Conservation (phyloP, 2,888 invertebrate genomes). For the Lomographa bimaculata region DNA sequence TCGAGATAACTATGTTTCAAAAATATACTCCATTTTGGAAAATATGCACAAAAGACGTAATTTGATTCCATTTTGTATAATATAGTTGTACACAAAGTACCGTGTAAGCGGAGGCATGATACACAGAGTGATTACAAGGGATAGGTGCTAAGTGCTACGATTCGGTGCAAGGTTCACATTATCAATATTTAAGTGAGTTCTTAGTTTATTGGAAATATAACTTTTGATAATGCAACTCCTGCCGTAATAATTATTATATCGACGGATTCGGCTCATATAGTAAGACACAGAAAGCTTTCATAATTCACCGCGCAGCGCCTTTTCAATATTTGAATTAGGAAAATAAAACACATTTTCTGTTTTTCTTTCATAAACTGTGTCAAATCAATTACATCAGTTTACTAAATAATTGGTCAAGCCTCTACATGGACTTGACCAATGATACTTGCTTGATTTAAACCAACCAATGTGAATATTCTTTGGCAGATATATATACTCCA, state of each 20-base stretch:
- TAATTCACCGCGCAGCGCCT: too few relatives aligned
- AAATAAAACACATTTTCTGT: too few relatives aligned
- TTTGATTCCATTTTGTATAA: slow-evolving; percentile 44
- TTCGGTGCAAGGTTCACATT: slow-evolving; percentile 23
- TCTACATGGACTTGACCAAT: too few relatives aligned
- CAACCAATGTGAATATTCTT: too few relatives aligned
- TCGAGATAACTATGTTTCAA: slow-evolving; percentile 57
- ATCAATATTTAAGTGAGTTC: slow-evolving; percentile 24
- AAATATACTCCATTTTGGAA: slow-evolving; percentile 72
- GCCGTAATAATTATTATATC: slow-evolving; percentile 23
- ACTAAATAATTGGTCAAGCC: too few relatives aligned
- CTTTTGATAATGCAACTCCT: slow-evolving; percentile 11
- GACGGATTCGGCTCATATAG: slow-evolving; percentile 23
- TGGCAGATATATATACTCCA: too few relatives aligned
- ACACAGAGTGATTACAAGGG: slow-evolving; percentile 22
- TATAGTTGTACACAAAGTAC: slow-evolving; percentile 41
- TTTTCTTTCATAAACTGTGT: too few relatives aligned
- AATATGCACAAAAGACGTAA: slow-evolving; percentile 59
- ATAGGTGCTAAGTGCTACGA: slow-evolving; percentile 11
- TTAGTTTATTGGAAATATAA: slow-evolving; percentile 7
- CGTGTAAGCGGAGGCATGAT: slow-evolving; percentile 53
- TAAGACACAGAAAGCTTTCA: too few relatives aligned
- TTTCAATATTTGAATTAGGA: too few relatives aligned
- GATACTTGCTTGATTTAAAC: too few relatives aligned
- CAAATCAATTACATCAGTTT: too few relatives aligned